Conservation (phyloP, 2,888 invertebrate genomes). For the Phyllotreta cruciferae region DNA sequence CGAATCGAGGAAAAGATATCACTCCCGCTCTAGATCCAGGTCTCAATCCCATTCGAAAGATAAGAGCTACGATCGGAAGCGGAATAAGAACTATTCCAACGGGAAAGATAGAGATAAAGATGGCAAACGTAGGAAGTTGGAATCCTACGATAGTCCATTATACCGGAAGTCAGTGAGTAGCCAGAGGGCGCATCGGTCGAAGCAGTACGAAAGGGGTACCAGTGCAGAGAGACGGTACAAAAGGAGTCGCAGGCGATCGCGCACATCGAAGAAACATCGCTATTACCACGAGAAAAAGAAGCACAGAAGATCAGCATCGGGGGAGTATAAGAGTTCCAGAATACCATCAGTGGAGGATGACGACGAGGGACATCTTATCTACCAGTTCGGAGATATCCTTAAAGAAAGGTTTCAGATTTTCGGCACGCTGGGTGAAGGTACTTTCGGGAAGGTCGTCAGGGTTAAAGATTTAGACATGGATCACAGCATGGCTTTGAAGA, state of each 20-base stretch:
- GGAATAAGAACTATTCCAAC: conserved; percentile 68
- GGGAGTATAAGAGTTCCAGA: conserved; percentile 20
- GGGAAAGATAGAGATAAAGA: conserved; percentile 77
- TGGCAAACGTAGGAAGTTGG: conserved; percentile 75
- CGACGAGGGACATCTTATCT: conserved; percentile 99
- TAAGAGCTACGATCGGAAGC: conserved; percentile 69
- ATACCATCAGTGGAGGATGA: conserved; percentile 88
- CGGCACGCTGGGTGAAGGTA: conserved; percentile 98
- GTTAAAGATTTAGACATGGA: conserved; percentile 96
- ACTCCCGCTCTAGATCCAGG: conserved; percentile 71
- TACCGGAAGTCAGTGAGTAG: conserved; percentile 66
- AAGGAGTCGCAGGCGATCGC: conserved; percentile 83
- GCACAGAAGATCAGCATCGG: conserved; percentile 62
- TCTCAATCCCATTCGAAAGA: conserved; percentile 64
- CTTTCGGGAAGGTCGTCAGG: conserved; percentile 99
- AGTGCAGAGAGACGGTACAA: conserved; percentile 85
- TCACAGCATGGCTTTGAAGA: conserved; percentile 94
- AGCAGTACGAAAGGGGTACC: conserved; percentile 75
- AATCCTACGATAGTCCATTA: conserved; percentile 66
- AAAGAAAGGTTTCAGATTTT: conserved; percentile 99
- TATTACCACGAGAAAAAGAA: conserved; percentile 45
- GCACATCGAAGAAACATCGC: conserved; percentile 78
- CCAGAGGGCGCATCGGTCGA: conserved; percentile 66
- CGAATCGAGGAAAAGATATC: conserved; percentile 80
- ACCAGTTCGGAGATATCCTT: conserved; percentile 98